Evolutionary conservation across 2,888 invertebrate genomes (phyloP), one percentile per base, ranked within the genome.

Genomic region (Philonicus albiceps): DNA sequence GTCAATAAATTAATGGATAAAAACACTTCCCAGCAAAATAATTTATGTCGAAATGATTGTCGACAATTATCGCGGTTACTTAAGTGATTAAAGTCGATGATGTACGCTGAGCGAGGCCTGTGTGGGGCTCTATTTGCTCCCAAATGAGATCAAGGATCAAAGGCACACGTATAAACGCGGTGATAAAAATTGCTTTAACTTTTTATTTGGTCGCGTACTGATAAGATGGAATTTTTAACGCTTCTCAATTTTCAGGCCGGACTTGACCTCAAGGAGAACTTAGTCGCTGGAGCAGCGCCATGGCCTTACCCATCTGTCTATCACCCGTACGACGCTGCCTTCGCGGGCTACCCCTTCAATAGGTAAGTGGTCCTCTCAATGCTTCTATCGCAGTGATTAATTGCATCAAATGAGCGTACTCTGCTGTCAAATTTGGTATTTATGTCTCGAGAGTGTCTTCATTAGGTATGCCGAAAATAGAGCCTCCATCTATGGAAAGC

Each of bases 241-340:
- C 49, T 78, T 78, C 27, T 78, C 40, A 19, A 37, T 76, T 78
- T 92, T 87, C 94, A 97, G 97, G 96, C 96, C 90, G 96, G 97
- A 84, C 94, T 97, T 90, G 97, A 97, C 92, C 93, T 97, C 90
- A 97, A 97, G 93, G 97, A 97, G 93, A 97, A 97, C 92, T 93
- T 97, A 89, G 96, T 96, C 83, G 96, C 96, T 83, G 93, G 93
- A 84, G 96, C 95, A 86, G 96, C 97, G 87, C 95, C 96, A 87
- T 97, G 97, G 97, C 97, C 97, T 89, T 97, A 97, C 93, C 96
- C 97, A 86, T 95, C 97, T 73, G 96, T 97, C 89, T 98, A 98
- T 93, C 98, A 98, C 93, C 97, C 98, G 84, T 98, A 98, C 93
- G 98, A 98, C 91, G 96, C 97, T 87, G 96, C 97, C 87, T 97